phyloP scores from a whole-genome alignment of 2,797 vertebrate genomes.

The Oreochromis grahami region DNA sequence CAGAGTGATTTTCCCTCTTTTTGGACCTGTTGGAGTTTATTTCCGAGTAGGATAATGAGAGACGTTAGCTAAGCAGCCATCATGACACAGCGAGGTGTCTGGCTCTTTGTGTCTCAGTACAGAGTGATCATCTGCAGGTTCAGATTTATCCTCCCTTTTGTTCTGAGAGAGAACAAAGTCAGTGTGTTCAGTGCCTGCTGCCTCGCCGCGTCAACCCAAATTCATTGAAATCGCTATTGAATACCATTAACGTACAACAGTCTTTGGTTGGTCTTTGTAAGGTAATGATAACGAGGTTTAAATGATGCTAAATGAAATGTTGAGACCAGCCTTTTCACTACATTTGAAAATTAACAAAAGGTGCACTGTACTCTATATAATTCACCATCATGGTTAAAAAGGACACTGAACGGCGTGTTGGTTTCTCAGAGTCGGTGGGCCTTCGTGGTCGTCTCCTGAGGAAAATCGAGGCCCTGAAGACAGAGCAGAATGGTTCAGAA shows the following conservation, averaged over 20 bases:
- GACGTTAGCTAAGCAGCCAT: constrained; percentile 8
- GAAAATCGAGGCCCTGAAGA: constrained; percentile 79
- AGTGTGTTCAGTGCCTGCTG: background rate
- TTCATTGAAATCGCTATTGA: background rate
- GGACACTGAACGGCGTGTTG: background rate
- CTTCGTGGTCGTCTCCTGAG: constrained; percentile 79
- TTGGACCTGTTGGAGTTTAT: background rate
- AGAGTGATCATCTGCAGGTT: constrained; percentile 1
- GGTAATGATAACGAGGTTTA: background rate
- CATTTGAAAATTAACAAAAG: background rate
- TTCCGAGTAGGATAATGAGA: background rate
- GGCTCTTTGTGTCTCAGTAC: constrained; percentile 2
- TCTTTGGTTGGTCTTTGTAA: background rate
- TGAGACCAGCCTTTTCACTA: background rate
- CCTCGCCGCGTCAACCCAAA: background rate
- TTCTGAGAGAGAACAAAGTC: background rate
- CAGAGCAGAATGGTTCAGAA: constrained; percentile 51
- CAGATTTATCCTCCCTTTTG: constrained; percentile 20
- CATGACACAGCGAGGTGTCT: background rate
- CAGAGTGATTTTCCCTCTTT: background rate
- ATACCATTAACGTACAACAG: background rate
- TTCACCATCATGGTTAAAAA: background rate
- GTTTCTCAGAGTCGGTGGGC: constrained; percentile 80
- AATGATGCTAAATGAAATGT: background rate
- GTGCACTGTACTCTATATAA: background rate